Evolutionary conservation across 2,113 vertebrate species (phyloP), one percentile per base, ranked within the genome.

Genomic region (Serinus canaria): DNA sequence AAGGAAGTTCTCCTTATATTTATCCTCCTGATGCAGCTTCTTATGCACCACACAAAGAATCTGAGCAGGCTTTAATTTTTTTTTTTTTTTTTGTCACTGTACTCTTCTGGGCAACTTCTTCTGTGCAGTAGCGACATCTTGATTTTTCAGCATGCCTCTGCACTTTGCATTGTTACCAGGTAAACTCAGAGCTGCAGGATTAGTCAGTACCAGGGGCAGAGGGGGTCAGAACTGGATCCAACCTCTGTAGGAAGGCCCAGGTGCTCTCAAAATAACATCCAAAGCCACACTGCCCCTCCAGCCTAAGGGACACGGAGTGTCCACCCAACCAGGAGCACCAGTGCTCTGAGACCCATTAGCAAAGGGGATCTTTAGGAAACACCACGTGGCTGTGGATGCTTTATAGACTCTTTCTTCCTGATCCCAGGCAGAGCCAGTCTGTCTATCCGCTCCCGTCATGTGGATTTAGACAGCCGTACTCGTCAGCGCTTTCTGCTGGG

Each of bases 401-500:
- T 97, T 86, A 97, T 97, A 95, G 97, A 31, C 98, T 98, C 96
- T 98, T 98, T 98, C 98, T 98, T 97, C 97, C 96, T 72, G 98
- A 96, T 97, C 98, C 98, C 98, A 99, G 99, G 99, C 99, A 99
- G 98, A 99, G 98, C 98, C 99, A 99, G 98, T 98, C 99, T 97
- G 98, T 99, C 98, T 99, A 99, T 98, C 99, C 99, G 97, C 98
- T 99, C 97, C 98, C 99, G 97, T 98, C 99, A 98, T 99, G 99
- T 98, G 99, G 99, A 98, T 99, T 99, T 99, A 99, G 99, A 97
- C 99, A 99, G 98, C 95, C 99, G 96, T 99, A 99, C 96, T 97
- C 98, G 73, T 98, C 99, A 85, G 98, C 98, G 97, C 98, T 99
- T 80, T 97, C 99, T 97, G 96, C 98, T 98, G 98, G 98, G 98